These are phyloP conservation scores for Lampris megalopsis DNA, from an alignment of 2,113 vertebrate species.

Conservation along the genomic window DNA sequence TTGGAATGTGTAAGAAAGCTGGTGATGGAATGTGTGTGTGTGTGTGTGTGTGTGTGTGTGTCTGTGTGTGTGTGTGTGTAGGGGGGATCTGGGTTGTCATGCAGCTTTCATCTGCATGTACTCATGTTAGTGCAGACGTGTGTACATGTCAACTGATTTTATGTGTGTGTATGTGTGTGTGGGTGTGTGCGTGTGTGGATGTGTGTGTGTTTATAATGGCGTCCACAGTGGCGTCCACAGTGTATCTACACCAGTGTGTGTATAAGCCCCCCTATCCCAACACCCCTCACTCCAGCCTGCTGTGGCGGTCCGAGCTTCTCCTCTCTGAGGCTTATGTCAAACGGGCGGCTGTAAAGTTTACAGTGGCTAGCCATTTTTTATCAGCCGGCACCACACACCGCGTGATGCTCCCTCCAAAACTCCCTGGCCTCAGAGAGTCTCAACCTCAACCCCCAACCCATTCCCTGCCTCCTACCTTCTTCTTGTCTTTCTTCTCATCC, in stretches of 20 bases:
- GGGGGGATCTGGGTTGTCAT: no score
- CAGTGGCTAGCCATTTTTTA: constrained; percentile 42
- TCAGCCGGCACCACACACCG: constrained; percentile 59
- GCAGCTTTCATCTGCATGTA: no score
- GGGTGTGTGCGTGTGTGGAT: background rate
- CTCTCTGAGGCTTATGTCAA: constrained; percentile 54
- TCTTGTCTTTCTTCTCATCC: constrained; percentile 95
- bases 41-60: background rate
- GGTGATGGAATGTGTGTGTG: constrained; percentile 9
- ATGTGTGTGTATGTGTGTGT: background rate
- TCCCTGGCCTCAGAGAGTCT: constrained; percentile 42
- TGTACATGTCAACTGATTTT: no score
- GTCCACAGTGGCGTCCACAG: background rate
- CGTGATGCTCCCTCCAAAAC: background rate
- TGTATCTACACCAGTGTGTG: constrained; percentile 33
- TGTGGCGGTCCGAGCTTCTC: constrained; percentile 27
- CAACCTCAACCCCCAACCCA: constrained; percentile 22
- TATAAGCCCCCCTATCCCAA: constrained; percentile 27
- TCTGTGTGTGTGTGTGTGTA: no score
- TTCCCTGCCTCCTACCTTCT: constrained; percentile 83
- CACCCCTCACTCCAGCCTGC: constrained; percentile 9
- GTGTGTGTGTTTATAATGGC: background rate
- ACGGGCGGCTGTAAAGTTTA: constrained; percentile 25
- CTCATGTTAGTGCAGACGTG: no score
- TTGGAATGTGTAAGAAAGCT: constrained; percentile 15